Evolutionary conservation across 2,113 vertebrate species (phyloP), one percentile per base, ranked within the genome.

Genomic region (Periophthalmodon schlosseri): DNA sequence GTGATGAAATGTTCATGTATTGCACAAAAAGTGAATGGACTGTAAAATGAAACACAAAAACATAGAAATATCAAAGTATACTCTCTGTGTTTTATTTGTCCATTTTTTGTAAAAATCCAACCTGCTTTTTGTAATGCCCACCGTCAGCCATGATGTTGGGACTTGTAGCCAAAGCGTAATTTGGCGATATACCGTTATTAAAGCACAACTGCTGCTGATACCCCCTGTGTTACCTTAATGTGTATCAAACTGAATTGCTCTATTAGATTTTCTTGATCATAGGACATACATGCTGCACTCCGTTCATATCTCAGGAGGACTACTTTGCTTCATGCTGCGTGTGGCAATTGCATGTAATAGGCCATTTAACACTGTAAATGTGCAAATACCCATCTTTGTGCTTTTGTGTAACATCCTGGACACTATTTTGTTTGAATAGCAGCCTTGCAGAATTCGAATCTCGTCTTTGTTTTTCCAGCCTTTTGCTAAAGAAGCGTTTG

Each of bases 401-500:
- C 74, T 73, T 72, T 33, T 77, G 12, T 33, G 58, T 50, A 72
- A 73, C 74, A 78, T 78, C 76, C 75, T 67, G 71, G 82, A 52
- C 54, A 20, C 67, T 85, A 79, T 88, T 88, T 91, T 86, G 75
- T 83, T 78, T 87, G 65, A 82, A 77, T 83, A 81, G 23, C 52
- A 20, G 86, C 86, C 74, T 84, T 85, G 83, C 82, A 80, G 77
- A 84, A 76, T 39, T 66, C 68, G 47, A 80, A 72, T n/a, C 49
- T 77, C 65, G 84, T 76, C 65, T 85, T 33, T 93, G 86, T 93
- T 93, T 92, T 90, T 78, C 84, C 92, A 90, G 92, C 91, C 92
- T 76, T 71, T 71, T 80, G 77, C 78, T 79, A 72, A 90, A 83
- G 88, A 86, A 9, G 68, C 66, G 82, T 86, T 86, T 84, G 86